A percentile compares a stretch with the other conserved stretches of the same genome.
Conservation (phyloP, 2,888 invertebrate genomes). For the Tiphia femorata region DNA sequence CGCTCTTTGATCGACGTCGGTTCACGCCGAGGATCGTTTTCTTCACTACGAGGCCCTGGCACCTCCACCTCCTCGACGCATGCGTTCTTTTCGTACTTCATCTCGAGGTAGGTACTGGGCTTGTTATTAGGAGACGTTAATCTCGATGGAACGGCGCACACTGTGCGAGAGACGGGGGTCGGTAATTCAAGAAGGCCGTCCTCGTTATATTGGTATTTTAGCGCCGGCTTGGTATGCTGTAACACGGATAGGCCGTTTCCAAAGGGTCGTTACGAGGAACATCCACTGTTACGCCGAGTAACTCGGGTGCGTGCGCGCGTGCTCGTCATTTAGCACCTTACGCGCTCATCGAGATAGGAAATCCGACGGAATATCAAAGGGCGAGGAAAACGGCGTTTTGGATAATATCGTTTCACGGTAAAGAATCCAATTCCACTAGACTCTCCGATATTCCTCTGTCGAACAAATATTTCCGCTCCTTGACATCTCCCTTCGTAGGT, state of each 20-base stretch:
- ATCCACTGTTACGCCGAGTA: no score
- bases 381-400: no score
- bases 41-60: slow-evolving; percentile 8
- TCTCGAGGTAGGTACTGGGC: no score
- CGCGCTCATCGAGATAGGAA: no score
- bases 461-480: no score
- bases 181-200: slow-evolving; percentile 44
- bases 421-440: no score
- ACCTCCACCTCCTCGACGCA: slow-evolving; percentile 1
- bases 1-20: neutral
- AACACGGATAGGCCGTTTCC: neutral
- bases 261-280: slow-evolving; percentile 1
- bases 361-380: no score
- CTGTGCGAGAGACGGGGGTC: slow-evolving; percentile 11
- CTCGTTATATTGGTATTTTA: slow-evolving; percentile 37
- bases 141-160: slow-evolving; percentile 30
- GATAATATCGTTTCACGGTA: no score
- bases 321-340: no score
- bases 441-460: no score
- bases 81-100: slow-evolving; percentile 10
- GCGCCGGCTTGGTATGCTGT: slow-evolving; percentile 2
- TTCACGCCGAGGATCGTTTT: slow-evolving; percentile 6
- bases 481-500: no score
- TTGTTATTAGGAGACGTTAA: slow-evolving; percentile 46
- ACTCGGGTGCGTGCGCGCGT: no score